phyloP scores from a whole-genome alignment of 2,113 vertebrate genomes.

The Ctenomys sociabilis region DNA sequence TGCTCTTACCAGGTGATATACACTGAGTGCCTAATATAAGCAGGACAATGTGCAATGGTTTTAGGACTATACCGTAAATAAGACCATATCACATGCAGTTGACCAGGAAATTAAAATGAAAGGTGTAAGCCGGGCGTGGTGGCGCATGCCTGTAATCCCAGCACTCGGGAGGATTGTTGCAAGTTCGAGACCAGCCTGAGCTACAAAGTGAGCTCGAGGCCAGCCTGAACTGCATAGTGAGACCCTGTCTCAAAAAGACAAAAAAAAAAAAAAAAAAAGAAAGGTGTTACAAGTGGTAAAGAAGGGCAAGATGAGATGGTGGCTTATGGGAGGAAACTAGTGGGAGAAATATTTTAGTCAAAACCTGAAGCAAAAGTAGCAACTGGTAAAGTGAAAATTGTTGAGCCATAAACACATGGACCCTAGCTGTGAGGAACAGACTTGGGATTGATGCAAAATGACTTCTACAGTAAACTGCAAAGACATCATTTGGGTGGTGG shows the following conservation, averaged over 20 bases:
- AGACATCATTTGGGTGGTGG: not conserved
- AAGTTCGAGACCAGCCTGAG: too few relatives aligned
- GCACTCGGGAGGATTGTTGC: too few relatives aligned
- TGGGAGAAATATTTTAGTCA: not conserved
- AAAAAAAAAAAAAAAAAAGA: too few relatives aligned
- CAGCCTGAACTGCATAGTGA: too few relatives aligned
- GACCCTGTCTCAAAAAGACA: too few relatives aligned
- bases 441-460: not conserved
- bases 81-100: not conserved
- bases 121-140: too few relatives aligned
- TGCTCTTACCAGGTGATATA: not conserved
- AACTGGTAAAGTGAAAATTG: not conserved
- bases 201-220: too few relatives aligned
- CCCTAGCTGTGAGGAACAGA: not conserved
- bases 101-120: not conserved
- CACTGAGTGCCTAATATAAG: not conserved
- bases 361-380: not conserved
- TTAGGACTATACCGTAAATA: not conserved
- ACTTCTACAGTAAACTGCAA: not conserved
- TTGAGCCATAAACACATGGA: not conserved
- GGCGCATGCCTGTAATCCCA: too few relatives aligned
- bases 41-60: too few relatives aligned
- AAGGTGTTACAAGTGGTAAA: not conserved
- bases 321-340: not conserved
- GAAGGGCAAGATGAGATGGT: not conserved